phyloP scores from a whole-genome alignment of 92 coral and sea anemone genomes.

The Actinernus sp. region DNA sequence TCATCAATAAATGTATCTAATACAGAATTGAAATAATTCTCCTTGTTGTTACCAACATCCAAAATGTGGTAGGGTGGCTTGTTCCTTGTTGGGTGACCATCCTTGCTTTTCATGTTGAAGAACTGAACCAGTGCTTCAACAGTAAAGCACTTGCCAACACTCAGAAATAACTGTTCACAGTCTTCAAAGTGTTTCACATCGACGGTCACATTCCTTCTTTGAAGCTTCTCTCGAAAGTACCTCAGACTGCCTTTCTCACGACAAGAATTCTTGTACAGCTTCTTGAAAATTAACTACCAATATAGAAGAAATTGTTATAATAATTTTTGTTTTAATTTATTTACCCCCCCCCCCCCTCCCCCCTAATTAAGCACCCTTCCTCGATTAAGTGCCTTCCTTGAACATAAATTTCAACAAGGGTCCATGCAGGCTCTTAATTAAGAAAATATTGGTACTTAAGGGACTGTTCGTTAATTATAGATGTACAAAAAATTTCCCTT shows the following conservation, averaged over 20 bases:
- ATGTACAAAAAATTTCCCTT: no score
- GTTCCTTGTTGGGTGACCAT: slow-evolving; percentile 2
- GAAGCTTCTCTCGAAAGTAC: slow-evolving; percentile 14
- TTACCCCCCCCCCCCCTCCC: no score
- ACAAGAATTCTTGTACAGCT: slow-evolving; percentile 48
- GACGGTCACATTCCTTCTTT: slow-evolving; percentile 29
- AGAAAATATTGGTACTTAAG: no score
- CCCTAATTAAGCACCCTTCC: no score
- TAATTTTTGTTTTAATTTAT: no score
- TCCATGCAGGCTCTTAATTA: no score
- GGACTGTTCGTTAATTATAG: no score
- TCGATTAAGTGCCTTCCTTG: no score
- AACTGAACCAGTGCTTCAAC: slow-evolving; percentile 51
- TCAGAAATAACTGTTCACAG: slow-evolving; percentile 58
- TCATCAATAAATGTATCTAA: slow-evolving; percentile 11
- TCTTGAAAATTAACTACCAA: slow-evolving; percentile 29
- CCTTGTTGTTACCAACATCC: slow-evolving; percentile 30
- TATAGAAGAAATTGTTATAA: no score
- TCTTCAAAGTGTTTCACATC: slow-evolving; percentile 71
- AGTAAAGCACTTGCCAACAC: slow-evolving; percentile 40
- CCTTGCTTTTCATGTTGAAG: slow-evolving; percentile 8
- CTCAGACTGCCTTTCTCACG: slow-evolving; percentile 20
- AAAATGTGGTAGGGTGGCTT: slow-evolving; percentile 24
- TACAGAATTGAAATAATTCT: slow-evolving; percentile 3
- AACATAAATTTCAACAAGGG: no score